phyloP scores from a whole-genome alignment of 1,140 invertebrate genomes.

The Eumaeus atala region DNA sequence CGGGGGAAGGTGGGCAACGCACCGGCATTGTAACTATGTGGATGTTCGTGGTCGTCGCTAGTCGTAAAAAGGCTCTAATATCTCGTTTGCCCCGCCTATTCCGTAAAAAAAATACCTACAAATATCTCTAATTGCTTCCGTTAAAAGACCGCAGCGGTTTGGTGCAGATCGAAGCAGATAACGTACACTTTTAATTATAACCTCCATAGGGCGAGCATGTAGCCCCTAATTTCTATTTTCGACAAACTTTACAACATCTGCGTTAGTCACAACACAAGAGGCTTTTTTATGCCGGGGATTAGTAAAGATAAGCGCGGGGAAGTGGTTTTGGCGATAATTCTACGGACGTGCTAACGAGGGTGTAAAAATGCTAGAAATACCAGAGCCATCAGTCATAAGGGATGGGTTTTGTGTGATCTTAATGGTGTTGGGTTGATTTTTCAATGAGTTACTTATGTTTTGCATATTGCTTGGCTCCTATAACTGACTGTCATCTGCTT shows the following conservation, averaged over 20 bases:
- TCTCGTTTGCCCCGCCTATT: too few relatives aligned
- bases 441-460: too few relatives aligned
- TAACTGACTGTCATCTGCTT: too few relatives aligned
- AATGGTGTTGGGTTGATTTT: too few relatives aligned
- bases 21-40: too few relatives aligned
- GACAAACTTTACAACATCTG: slow-evolving; percentile 48
- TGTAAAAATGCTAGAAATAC: too few relatives aligned
- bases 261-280: slow-evolving; percentile 5
- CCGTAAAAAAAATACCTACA: slow-evolving; percentile 3
- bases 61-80: too few relatives aligned
- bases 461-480: too few relatives aligned
- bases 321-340: slow-evolving; percentile 37
- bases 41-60: too few relatives aligned
- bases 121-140: slow-evolving; percentile 28
- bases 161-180: slow-evolving; percentile 49
- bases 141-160: slow-evolving; percentile 40
- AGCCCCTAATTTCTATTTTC: slow-evolving; percentile 66
- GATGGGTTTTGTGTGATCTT: too few relatives aligned
- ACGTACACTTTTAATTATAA: slow-evolving; percentile 62
- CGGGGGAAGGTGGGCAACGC: too few relatives aligned
- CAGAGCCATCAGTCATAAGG: too few relatives aligned
- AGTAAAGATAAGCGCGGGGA: slow-evolving; percentile 24
- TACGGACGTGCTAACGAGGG: slow-evolving; percentile 33
- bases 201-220: slow-evolving; percentile 41
- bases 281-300: slow-evolving; percentile 2